A percentile compares a stretch with the other conserved stretches of the same genome.
phyloP scores from a whole-genome alignment of 92 coral and sea anemone genomes.

The Actinernus sp. region DNA sequence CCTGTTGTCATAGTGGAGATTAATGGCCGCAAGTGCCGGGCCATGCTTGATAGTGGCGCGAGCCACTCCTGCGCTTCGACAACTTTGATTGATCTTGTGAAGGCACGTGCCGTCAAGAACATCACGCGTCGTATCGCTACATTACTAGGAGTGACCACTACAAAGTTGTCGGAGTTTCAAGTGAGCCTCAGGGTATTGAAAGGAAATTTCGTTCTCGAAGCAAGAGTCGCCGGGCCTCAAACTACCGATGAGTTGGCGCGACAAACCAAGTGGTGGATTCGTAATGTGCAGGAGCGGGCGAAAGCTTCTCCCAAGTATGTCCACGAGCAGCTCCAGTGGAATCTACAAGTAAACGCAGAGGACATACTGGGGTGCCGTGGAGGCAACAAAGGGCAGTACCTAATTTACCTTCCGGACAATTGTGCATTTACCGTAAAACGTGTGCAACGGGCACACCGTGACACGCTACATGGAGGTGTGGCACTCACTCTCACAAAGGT shows the following conservation, averaged over 20 bases:
- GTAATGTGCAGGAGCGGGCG: constrained; percentile 11
- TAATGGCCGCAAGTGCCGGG: too few species aligned
- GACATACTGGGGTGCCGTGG: constrained; percentile 57
- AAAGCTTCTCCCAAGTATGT: constrained; percentile 1
- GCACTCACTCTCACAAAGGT: background rate
- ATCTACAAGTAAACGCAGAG: constrained; percentile 45
- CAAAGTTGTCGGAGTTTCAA: too few species aligned
- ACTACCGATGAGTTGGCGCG: constrained; percentile 15
- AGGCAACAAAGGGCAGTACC: constrained; percentile 43
- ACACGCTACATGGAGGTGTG: background rate
- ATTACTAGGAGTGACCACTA: too few species aligned
- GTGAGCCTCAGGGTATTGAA: too few species aligned
- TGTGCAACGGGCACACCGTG: background rate
- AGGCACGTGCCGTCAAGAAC: too few species aligned
- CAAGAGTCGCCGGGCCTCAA: constrained; percentile 13
- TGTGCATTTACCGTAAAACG: too few species aligned
- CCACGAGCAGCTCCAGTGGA: constrained; percentile 26
- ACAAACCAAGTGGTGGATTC: constrained; percentile 26
- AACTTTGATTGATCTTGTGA: too few species aligned
- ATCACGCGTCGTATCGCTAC: too few species aligned
- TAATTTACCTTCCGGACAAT: constrained; percentile 40
- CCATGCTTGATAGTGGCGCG: too few species aligned
- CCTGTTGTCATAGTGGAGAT: too few species aligned
- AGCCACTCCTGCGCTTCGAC: too few species aligned
- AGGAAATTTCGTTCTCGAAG: too few species aligned